These are phyloP conservation scores for Leptobrachium leishanense DNA, from an alignment of 2,113 vertebrate species.

Conservation along the genomic window DNA sequence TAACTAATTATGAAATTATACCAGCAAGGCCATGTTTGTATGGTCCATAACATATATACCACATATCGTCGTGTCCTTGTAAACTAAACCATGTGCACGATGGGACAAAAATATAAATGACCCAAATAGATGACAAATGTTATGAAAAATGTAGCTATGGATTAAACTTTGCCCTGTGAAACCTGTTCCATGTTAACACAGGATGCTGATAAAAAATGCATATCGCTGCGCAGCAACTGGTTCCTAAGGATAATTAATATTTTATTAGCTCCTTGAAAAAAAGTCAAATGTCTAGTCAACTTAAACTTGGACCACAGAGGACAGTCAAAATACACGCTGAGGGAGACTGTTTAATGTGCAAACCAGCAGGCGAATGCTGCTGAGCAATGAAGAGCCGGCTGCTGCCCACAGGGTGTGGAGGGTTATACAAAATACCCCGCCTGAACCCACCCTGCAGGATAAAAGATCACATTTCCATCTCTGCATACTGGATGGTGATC, in stretches of 20 bases:
- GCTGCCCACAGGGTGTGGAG: not conserved
- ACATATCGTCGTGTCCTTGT: too few species aligned
- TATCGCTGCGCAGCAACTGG: too few species aligned
- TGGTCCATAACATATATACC: too few species aligned
- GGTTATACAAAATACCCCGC: not conserved
- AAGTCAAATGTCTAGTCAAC: not conserved
- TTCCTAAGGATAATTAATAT: not conserved
- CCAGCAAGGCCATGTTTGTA: too few species aligned
- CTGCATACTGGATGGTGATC: constrained; percentile 7
- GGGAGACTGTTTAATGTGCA: not conserved
- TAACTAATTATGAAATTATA: too few species aligned
- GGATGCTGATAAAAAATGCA: not conserved
- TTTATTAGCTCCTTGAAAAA: not conserved
- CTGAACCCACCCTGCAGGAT: not conserved
- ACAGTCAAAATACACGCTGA: not conserved
- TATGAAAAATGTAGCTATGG: too few species aligned
- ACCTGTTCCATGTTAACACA: not conserved
- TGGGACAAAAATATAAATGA: too few species aligned
- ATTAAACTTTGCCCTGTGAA: too few species aligned
- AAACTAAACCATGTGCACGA: too few species aligned
- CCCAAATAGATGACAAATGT: too few species aligned
- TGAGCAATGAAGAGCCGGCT: not conserved
- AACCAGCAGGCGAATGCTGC: not conserved
- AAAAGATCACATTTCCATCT: not conserved
- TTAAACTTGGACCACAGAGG: not conserved